Conservation (phyloP, 2,797 vertebrate species). For the Coreius guichenoti region DNA sequence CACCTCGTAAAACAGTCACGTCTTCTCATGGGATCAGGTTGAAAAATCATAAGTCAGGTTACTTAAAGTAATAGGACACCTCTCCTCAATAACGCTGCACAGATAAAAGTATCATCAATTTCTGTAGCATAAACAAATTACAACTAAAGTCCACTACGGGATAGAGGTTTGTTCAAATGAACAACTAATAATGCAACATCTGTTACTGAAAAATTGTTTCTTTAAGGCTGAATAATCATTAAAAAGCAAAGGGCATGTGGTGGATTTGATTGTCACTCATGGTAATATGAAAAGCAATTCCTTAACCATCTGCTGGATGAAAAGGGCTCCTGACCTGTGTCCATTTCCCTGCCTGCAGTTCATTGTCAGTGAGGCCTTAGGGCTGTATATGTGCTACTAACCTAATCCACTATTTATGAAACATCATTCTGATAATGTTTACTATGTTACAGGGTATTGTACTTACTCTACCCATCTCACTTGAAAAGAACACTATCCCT, state of each 20-base stretch:
- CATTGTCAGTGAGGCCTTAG: constrained; percentile 24
- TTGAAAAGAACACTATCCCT: not conserved
- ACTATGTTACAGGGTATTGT: constrained; percentile 20
- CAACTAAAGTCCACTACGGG: not conserved
- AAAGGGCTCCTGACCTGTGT: constrained; percentile 36
- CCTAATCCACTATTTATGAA: constrained; percentile 38
- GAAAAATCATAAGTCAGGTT: not conserved
- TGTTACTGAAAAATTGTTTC: constrained; percentile 8
- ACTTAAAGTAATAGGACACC: not conserved
- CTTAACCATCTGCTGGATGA: constrained; percentile 32
- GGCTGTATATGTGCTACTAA: constrained; percentile 12
- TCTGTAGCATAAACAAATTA: not conserved
- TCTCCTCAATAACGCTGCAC: not conserved
- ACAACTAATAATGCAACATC: constrained; percentile 2
- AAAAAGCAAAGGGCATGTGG: constrained; percentile 16
- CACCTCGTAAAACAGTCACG: not conserved
- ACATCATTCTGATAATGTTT: constrained; percentile 19
- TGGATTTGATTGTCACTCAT: constrained; percentile 36
- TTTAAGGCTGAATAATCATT: constrained; percentile 29
- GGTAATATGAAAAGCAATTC: constrained; percentile 24
- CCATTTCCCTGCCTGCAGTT: constrained; percentile 32
- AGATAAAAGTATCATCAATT: not conserved
- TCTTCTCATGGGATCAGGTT: not conserved
- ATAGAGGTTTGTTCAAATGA: not conserved
- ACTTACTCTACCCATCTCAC: constrained; percentile 7